These are phyloP conservation scores for Agelastica alni DNA, from an alignment of 2,888 invertebrate genomes.

Conservation along the genomic window DNA sequence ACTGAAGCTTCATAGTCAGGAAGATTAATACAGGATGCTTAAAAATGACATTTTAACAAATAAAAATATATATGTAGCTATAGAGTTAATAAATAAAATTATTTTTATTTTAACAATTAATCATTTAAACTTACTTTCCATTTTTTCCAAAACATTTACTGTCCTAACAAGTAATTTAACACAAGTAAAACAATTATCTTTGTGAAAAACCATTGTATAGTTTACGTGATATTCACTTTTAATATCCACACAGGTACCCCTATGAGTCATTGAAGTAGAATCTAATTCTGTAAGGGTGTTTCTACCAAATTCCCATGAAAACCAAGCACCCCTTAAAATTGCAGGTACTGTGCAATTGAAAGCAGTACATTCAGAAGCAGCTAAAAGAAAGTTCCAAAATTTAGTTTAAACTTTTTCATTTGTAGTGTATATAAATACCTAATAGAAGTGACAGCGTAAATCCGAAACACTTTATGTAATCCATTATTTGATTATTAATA, in stretches of 20 bases:
- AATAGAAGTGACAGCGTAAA: too few relatives aligned
- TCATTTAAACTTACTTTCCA: conserved; percentile 68
- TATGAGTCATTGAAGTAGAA: conserved; percentile 74
- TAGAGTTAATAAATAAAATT: too few relatives aligned
- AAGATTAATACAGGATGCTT: conserved; percentile 76
- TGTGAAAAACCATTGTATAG: conserved; percentile 81
- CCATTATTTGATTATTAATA: too few relatives aligned
- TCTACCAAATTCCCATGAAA: conserved; percentile 85
- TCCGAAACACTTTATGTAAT: too few relatives aligned
- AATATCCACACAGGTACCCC: conserved; percentile 75
- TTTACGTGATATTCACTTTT: conserved; percentile 77
- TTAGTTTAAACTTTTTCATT: too few relatives aligned
- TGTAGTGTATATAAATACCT: too few relatives aligned
- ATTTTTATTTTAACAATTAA: neutral
- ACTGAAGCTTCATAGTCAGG: conserved; percentile 69
- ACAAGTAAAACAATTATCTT: conserved; percentile 78
- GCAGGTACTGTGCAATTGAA: conserved; percentile 72
- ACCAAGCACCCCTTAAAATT: conserved; percentile 85
- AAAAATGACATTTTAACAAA: conserved; percentile 14
- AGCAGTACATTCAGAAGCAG: conserved; percentile 22
- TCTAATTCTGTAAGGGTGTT: conserved; percentile 84
- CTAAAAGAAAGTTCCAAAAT: conserved; percentile 33
- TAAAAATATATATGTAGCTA: too few relatives aligned
- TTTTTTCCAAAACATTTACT: conserved; percentile 86
- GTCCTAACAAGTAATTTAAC: conserved; percentile 84